Base-by-base conservation (phyloP, 37 sponge, comb jelly and placozoan species). In the Aplysina aerophoba region DNA sequence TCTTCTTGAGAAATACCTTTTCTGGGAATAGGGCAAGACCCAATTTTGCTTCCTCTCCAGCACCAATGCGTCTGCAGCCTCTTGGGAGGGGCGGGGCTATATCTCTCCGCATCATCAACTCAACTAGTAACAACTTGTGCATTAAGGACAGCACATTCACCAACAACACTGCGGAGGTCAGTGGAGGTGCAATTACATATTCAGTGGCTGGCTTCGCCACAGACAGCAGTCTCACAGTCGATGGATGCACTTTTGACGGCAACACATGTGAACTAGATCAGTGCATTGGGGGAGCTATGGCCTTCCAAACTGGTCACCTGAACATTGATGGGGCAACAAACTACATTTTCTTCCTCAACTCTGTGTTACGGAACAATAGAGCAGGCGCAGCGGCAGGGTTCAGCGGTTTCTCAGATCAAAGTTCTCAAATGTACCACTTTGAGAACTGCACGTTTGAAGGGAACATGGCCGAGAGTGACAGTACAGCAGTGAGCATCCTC, bases 401-500 rank as follows among this genome's bases (percentile, higher is more conserved):
- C 63, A 36, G 8, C 24, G 21, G 22, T 2, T 75, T 75, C 14
- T 40, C 78, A 12, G 15, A 1, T 21, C 8, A 19, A 14, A 89
- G 94, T 86, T 20, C 85, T 55, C 86, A 85, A 41, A 73, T 90
- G 4, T 93, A 93, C 54, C 82, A 93, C 50, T 90, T 93, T 86
- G 83, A 28, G 31, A 80, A 83, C 38, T 90, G 94, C 34, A n/a
- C 5, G 0, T 93, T 93, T 40, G 27, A 60, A 8, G 17, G 33
- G 1, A 93, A 93, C 83, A 66, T 68, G 20, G 94, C 94, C 3
- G 6, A 55, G 24, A 90, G 86, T 55, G 94, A 94, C 22, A 89
- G 94, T 11, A 94, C 94, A 36, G 91, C 92, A 38, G 91, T 94
- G 38, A 89, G 94, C 15, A 65, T 94, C 56, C 88, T 94, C 62